These are phyloP conservation scores for Microctonus aethiopoides DNA, from an alignment of 2,888 invertebrate species.

Conservation along the genomic window DNA sequence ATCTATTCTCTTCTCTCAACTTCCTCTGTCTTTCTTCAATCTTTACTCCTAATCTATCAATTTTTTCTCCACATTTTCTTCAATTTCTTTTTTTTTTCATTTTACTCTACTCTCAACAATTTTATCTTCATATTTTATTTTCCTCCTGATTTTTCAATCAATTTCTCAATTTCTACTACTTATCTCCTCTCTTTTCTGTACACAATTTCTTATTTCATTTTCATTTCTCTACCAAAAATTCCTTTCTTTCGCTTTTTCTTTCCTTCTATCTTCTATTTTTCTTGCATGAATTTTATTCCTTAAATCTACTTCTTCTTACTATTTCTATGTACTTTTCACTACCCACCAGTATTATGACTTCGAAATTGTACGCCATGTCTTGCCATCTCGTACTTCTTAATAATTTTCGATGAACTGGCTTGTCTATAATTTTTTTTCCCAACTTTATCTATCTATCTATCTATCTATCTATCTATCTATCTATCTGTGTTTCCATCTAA, in stretches of 20 bases:
- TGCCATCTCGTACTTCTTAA: constrained; percentile 42
- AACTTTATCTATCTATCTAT: constrained; percentile 10
- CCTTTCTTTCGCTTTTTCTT: constrained; percentile 9
- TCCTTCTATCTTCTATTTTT: constrained; percentile 8
- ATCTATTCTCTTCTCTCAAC: not conserved
- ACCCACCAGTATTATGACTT: constrained; percentile 53
- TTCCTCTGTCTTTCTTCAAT: constrained; percentile 20
- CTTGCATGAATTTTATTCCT: not conserved
- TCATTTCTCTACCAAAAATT: not conserved
- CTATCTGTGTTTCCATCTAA: constrained; percentile 8
- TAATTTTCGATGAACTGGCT: constrained; percentile 12
- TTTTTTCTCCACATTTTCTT: no score
- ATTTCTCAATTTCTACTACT: no score
- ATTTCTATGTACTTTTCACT: constrained; percentile 23
- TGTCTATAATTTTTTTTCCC: not conserved
- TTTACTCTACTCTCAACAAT: no score
- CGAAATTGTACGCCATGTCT: constrained; percentile 46
- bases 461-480: no score
- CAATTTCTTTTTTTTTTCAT: no score
- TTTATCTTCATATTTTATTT: no score
- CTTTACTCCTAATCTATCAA: no score
- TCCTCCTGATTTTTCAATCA: no score
- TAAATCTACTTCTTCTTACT: not conserved
- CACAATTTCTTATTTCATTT: no score
- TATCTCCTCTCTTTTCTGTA: no score